phyloP scores from a whole-genome alignment of 2,113 vertebrate species.

The Coptodon rendalli region DNA sequence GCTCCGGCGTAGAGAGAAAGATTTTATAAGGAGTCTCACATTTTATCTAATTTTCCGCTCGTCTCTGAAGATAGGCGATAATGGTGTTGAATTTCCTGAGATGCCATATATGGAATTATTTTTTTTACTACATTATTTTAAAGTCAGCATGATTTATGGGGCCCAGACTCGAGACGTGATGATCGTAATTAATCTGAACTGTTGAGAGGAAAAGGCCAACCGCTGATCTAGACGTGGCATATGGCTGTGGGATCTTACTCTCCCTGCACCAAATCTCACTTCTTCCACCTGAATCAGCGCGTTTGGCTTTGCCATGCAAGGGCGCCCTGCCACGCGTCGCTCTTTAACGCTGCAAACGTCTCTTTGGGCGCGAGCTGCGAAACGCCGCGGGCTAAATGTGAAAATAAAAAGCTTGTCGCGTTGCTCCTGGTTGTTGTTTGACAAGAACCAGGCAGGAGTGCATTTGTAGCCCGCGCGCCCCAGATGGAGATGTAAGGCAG shows the following conservation, averaged over 20 bases:
- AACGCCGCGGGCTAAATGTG: background rate
- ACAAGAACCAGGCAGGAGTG: background rate
- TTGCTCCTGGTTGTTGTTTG: background rate
- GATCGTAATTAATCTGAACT: conserved; percentile 71
- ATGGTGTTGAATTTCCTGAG: conserved; percentile 31
- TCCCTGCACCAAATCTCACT: conserved; percentile 53
- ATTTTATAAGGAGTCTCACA: conserved; percentile 43
- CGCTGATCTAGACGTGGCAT: conserved; percentile 62
- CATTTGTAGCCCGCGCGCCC: background rate
- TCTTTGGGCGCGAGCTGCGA: background rate
- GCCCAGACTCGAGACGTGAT: conserved; percentile 55
- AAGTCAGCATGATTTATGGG: conserved; percentile 69
- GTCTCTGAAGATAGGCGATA: conserved; percentile 50
- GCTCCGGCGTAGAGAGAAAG: conserved; percentile 21
- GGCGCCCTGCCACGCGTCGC: conserved; percentile 9
- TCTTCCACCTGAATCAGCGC: conserved; percentile 65
- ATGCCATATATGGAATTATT: conserved; percentile 44
- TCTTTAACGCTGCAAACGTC: background rate
- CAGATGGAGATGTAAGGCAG: background rate
- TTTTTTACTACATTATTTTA: conserved; percentile 69
- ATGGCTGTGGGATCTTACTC: conserved; percentile 57
- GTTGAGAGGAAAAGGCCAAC: conserved; percentile 61
- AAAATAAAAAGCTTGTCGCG: background rate
- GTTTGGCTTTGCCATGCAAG: conserved; percentile 13
- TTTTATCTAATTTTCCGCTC: conserved; percentile 45